Evolutionary conservation across 2,888 invertebrate species (phyloP), one percentile per base, ranked within the genome.

Genomic region (Pristionchus arcanus): DNA sequence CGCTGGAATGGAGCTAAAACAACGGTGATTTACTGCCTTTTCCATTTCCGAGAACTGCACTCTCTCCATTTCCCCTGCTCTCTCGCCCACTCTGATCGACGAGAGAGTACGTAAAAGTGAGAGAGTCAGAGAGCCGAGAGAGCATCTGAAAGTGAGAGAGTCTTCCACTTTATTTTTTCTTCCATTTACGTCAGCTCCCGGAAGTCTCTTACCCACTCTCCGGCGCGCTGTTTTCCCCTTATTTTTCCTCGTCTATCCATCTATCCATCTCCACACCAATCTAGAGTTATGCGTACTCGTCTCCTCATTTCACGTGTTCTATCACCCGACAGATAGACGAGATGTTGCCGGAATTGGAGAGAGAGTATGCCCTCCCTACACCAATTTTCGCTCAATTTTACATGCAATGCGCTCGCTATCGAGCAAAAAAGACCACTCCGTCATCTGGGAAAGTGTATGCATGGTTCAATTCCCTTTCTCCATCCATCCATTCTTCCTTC

Each of bases 361-460:
- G 42, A 42, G 42, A 5, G 42, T 5, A 9, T 42, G 3, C 42
- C 42, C 42, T 3, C 42, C 42, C 42, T 49, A 49, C 42, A 49
- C 42, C 42, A 49, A 49, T 49, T 49, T n/a, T 49, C 42, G 42
- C 42, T 49, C 42, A n/a, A n/a, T n/a, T 49, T 49, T 9, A 3
- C 42, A 49, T 11, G 42, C 42, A 49, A n/a, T n/a, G n/a, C n/a
- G n/a, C n/a, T n/a, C n/a, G 42, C 42, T 9, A 49, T 49, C 9
- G 42, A 9, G 42, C 42, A 42, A 42, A 42, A 94, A 93, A 19
- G 68, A 95, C 95, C 90, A 99, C 98, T 96, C 98, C 99, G 96
- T 99, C 99, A 13, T 99, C 99, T 19, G 99, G 99, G 96, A 97
- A 99, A 94, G 99, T 99, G 93, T 31, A 99, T 99, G 96, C 98